Conservation (phyloP, 2,888 invertebrate genomes). For the Melinaea menophilus region DNA sequence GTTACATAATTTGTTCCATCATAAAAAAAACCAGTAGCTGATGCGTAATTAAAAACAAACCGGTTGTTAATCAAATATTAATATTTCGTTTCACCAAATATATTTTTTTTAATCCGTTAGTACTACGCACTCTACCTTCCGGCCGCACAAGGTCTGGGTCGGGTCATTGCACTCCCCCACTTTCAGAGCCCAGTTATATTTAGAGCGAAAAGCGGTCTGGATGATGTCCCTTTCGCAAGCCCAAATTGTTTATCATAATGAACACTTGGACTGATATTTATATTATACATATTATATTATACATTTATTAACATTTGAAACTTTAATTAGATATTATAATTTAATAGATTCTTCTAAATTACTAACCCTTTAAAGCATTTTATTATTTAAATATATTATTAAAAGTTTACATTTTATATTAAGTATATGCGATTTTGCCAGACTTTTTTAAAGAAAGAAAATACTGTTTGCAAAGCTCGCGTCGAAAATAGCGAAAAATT, state of each 20-base stretch:
- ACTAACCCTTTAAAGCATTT: no score
- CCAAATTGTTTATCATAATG: conserved; percentile 25
- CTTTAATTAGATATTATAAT: no score
- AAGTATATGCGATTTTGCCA: no score
- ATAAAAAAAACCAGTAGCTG: no score
- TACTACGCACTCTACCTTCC: conserved; percentile 35
- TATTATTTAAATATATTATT: no score
- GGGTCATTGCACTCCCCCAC: conserved; percentile 51
- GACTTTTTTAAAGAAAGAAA: neutral
- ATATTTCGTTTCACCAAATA: neutral
- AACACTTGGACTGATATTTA: neutral
- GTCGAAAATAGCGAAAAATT: conserved; percentile 10
- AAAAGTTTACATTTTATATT: no score
- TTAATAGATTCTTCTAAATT: no score
- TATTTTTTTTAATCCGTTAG: conserved; percentile 1
- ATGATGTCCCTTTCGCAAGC: conserved; percentile 55
- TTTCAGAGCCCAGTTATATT: conserved; percentile 56
- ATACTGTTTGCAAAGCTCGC: conserved; percentile 6
- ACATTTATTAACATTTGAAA: no score
- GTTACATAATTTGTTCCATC: no score
- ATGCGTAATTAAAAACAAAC: no score
- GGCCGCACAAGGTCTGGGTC: conserved; percentile 68
- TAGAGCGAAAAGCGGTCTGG: conserved; percentile 67
- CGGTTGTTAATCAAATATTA: neutral
- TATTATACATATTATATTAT: no score